phyloP scores from a whole-genome alignment of 2,888 invertebrate genomes.

The Eristalis tenax region DNA sequence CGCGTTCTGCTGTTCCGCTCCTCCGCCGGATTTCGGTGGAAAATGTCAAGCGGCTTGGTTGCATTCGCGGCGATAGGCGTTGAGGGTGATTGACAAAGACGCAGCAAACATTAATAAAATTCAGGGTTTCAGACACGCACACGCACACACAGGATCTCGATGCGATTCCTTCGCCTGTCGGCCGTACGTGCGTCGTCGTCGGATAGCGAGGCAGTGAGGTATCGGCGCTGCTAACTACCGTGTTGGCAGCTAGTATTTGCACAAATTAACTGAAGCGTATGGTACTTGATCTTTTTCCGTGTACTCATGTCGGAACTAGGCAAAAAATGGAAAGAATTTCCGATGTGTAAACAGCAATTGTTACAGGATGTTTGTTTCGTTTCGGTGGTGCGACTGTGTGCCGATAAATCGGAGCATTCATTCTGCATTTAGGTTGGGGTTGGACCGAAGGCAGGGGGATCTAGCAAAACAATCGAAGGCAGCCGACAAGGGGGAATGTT shows the following conservation, averaged over 20 bases:
- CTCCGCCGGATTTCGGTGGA: neutral
- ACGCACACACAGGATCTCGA: slow-evolving; percentile 9
- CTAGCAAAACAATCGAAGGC: neutral
- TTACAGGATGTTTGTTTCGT: slow-evolving; percentile 40
- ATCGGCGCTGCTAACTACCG: slow-evolving; percentile 16
- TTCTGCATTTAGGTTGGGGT: slow-evolving; percentile 14
- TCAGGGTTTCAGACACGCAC: slow-evolving; percentile 13
- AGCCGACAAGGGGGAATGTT: neutral
- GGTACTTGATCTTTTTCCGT: slow-evolving; percentile 65
- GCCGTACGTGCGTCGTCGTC: slow-evolving; percentile 32
- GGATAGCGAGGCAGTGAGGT: slow-evolving; percentile 15
- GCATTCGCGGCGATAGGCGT: neutral
- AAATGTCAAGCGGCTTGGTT: slow-evolving; percentile 37
- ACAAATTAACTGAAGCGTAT: slow-evolving; percentile 70
- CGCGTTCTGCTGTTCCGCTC: slow-evolving; percentile 29
- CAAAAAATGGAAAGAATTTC: slow-evolving; percentile 5
- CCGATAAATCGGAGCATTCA: slow-evolving; percentile 33
- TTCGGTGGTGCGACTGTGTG: slow-evolving; percentile 38
- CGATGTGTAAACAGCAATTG: slow-evolving; percentile 50
- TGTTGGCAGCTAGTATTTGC: slow-evolving; percentile 57
- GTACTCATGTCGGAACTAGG: slow-evolving; percentile 5
- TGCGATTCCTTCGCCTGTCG: slow-evolving; percentile 16
- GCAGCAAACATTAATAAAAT: slow-evolving; percentile 47
- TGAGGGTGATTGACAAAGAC: slow-evolving; percentile 36
- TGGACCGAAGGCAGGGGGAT: neutral